A percentile compares a stretch with the other conserved stretches of the same genome.
Conservation (phyloP, 2,797 vertebrate genomes). For the Masticophis lateralis region DNA sequence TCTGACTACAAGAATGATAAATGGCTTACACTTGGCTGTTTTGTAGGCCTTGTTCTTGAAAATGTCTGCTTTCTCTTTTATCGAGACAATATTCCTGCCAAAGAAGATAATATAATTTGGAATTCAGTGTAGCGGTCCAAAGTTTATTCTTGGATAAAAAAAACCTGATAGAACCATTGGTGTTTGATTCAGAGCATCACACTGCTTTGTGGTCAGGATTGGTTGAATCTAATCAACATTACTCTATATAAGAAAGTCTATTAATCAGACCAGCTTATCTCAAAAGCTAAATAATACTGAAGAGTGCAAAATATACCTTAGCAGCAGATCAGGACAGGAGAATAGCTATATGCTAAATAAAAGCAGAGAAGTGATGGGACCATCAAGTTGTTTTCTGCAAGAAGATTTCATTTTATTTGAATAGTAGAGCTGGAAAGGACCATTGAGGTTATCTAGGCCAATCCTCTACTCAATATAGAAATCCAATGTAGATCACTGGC, state of each 20-base stretch:
- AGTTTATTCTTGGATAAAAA: neutral
- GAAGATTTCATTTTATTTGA: neutral
- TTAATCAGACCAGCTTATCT: neutral
- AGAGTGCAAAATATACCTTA: neutral
- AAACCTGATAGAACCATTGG: neutral
- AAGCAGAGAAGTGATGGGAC: neutral
- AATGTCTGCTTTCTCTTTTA: slow-evolving; percentile 30
- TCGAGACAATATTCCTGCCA: neutral
- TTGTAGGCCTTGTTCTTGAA: neutral
- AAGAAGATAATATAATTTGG: neutral
- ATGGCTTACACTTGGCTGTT: neutral
- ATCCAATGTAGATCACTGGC: neutral
- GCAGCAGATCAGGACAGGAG: neutral
- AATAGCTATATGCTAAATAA: neutral
- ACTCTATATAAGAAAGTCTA: neutral
- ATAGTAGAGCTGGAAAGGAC: neutral
- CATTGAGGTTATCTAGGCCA: neutral
- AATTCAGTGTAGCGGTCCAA: slow-evolving; percentile 5
- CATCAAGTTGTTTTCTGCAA: neutral
- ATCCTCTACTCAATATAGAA: neutral
- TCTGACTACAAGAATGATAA: neutral
- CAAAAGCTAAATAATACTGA: neutral
- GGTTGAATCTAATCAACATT: neutral
- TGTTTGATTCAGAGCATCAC: neutral
- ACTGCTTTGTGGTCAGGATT: neutral